Conservation (phyloP, 2,113 vertebrate species). For the Shinisaurus crocodilurus region DNA sequence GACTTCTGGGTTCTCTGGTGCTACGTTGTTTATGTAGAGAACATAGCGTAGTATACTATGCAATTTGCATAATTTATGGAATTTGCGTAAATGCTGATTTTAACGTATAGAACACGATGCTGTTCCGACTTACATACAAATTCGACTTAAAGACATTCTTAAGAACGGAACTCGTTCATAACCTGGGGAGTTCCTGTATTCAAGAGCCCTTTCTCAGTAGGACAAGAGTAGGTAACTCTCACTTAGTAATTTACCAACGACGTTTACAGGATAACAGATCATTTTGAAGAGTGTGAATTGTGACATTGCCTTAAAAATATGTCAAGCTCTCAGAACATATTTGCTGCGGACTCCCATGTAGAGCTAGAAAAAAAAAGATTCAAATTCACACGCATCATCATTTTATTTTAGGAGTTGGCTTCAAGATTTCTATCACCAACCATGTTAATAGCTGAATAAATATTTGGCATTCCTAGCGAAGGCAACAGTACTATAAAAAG, state of each 20-base stretch:
- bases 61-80: too few species aligned
- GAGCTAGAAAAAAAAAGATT: neutral
- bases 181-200: too few species aligned
- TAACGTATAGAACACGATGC: too few species aligned
- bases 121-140: too few species aligned
- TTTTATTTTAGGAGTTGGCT: accelerated
- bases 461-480: neutral
- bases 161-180: too few species aligned
- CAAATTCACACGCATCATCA: neutral
- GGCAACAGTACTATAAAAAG: neutral
- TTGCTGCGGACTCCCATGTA: neutral
- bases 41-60: too few species aligned
- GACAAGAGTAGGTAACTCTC: neutral
- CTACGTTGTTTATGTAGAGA: too few species aligned
- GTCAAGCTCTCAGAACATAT: neutral
- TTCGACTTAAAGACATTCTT: too few species aligned
- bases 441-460: neutral
- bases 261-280: neutral
- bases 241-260: neutral
- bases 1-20: too few species aligned
- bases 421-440: neutral
- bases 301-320: neutral
- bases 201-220: neutral
- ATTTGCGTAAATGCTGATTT: too few species aligned
- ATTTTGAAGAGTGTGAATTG: neutral